Percentiles rank a stretch among this genome's conserved stretches.
Evolutionary conservation across 1,140 invertebrate genomes (phyloP).

Genomic region (Drosophila prosaltans): DNA sequence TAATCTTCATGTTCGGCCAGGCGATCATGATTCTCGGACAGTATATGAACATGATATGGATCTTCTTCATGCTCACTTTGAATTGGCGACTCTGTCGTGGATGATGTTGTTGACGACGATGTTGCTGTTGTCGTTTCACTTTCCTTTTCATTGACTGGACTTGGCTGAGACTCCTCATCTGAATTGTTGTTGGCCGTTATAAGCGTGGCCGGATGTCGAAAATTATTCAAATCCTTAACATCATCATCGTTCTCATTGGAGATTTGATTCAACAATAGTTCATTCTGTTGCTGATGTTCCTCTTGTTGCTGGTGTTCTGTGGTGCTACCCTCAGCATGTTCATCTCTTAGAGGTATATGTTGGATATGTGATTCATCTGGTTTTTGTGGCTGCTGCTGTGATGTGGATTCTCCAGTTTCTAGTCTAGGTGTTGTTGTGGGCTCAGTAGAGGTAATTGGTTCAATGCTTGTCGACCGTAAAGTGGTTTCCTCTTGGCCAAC

Average conservation of each 20-base stretch:
- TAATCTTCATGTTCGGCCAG: constrained; percentile 82
- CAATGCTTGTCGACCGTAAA: constrained; percentile 71
- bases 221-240: constrained; percentile 80
- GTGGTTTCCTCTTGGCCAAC: constrained; percentile 36
- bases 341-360: constrained; percentile 64
- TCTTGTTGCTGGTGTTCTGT: constrained; percentile 49
- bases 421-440: constrained; percentile 73
- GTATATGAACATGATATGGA: constrained; percentile 82
- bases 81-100: constrained; percentile 18
- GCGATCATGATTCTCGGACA: constrained; percentile 81
- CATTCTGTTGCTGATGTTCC: constrained; percentile 52
- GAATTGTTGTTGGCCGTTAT: constrained; percentile 80
- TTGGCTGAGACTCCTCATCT: constrained; percentile 50
- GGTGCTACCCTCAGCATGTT: constrained; percentile 66
- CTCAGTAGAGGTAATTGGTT: constrained; percentile 77
- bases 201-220: constrained; percentile 77
- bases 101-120: constrained; percentile 29
- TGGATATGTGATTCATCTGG: constrained; percentile 64
- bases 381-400: constrained; percentile 34
- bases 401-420: constrained; percentile 23
- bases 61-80: constrained; percentile 66
- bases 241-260: constrained; percentile 72
- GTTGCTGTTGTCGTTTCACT: constrained; percentile 57
- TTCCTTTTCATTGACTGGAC: constrained; percentile 60
- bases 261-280: constrained; percentile 70